phyloP scores from a whole-genome alignment of 2,888 invertebrate genomes.

The Tetranychus truncatus region DNA sequence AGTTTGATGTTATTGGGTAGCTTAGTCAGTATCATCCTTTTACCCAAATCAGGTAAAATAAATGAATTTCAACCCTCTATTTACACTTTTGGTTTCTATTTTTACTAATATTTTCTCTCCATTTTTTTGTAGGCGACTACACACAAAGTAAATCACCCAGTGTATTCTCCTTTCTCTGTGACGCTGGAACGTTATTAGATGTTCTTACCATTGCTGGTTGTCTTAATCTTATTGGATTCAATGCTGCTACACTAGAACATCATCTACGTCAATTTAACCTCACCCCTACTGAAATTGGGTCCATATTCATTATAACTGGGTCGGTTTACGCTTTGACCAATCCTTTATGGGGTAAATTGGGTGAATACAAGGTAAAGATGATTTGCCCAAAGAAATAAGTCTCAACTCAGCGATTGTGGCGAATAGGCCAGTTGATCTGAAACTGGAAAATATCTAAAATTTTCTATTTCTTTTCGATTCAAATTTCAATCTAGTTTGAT shows the following conservation, averaged over 20 bases:
- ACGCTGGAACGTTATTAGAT: constrained; percentile 20
- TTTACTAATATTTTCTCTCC: too few species aligned
- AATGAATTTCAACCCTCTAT: neutral
- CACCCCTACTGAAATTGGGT: constrained; percentile 49
- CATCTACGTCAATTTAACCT: constrained; percentile 49
- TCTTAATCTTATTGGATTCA: constrained; percentile 46
- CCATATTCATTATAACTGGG: constrained; percentile 67
- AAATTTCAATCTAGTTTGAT: constrained; percentile 19
- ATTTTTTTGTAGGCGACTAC: neutral
- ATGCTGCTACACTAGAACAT: constrained; percentile 70
- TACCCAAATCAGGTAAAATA: constrained; percentile 38
- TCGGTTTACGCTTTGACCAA: constrained; percentile 59
- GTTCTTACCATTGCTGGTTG: constrained; percentile 24
- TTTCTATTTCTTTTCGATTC: neutral
- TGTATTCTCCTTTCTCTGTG: constrained; percentile 16
- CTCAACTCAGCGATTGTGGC: neutral
- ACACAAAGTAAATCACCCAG: constrained; percentile 12
- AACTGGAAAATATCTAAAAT: neutral
- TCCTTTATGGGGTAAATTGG: constrained; percentile 59
- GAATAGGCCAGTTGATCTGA: too few species aligned
- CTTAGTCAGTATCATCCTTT: constrained; percentile 49
- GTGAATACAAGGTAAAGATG: constrained; percentile 41
- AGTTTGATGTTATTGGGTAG: constrained; percentile 53
- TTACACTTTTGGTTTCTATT: neutral
- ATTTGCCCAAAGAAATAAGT: neutral